Evolutionary conservation across 2,888 invertebrate species (phyloP).

Genomic region (Sarcophaga variegata): DNA sequence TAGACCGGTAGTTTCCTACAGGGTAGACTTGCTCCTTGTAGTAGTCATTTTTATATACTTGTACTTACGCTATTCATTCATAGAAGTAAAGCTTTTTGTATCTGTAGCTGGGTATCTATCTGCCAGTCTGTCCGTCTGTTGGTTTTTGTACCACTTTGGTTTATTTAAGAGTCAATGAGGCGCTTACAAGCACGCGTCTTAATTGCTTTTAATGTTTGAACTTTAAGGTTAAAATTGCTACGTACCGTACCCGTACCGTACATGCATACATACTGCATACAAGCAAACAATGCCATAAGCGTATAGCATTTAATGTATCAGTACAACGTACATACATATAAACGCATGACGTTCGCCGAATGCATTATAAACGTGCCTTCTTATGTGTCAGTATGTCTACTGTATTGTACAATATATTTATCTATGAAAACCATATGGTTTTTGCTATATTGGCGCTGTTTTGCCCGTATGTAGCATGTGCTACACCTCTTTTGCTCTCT

Average conservation of each 20-base stretch:
- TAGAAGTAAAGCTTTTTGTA: background rate
- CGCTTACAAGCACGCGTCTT: slow-evolving; percentile 78
- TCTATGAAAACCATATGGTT: slow-evolving; percentile 4
- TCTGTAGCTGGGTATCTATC: background rate
- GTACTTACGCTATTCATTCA: slow-evolving; percentile 25
- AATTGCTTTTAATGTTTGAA: slow-evolving; percentile 80
- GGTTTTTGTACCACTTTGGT: slow-evolving; percentile 47
- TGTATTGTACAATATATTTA: slow-evolving; percentile 6
- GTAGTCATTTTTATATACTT: background rate
- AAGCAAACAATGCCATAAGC: background rate
- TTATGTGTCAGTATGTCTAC: slow-evolving; percentile 14
- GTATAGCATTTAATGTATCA: slow-evolving; percentile 29
- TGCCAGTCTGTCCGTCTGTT: background rate
- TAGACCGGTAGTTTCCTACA: slow-evolving; percentile 32
- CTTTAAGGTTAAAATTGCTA: slow-evolving; percentile 76
- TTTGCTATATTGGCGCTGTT: slow-evolving; percentile 14
- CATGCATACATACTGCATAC: background rate
- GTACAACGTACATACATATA: background rate
- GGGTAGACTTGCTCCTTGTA: background rate
- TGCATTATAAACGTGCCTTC: slow-evolving; percentile 36
- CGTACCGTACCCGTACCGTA: slow-evolving; percentile 25
- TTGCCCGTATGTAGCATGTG: background rate
- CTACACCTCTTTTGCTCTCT: slow-evolving; percentile 39
- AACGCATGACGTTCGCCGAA: slow-evolving; percentile 50
- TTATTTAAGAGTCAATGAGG: slow-evolving; percentile 66